A percentile compares a stretch with the other conserved stretches of the same genome.
Evolutionary conservation across 2,888 invertebrate genomes (phyloP).

Genomic region (Saturnia japonica): DNA sequence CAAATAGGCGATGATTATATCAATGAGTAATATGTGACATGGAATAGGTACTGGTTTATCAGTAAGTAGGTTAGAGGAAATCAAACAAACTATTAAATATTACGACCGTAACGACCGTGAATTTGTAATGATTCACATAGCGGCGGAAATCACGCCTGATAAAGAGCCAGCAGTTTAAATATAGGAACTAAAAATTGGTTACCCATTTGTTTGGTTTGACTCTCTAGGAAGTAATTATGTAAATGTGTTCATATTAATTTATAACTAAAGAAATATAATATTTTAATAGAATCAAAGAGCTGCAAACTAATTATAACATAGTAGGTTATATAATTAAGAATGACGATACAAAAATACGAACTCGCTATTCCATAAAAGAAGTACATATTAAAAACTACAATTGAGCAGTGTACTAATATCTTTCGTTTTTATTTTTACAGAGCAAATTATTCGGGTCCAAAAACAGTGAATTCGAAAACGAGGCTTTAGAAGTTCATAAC

Average conservation of each 20-base stretch:
- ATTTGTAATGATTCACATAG: conserved; percentile 5
- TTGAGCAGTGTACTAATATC: neutral
- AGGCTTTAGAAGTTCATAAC: conserved; percentile 70
- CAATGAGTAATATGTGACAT: neutral
- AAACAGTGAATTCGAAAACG: conserved; percentile 66
- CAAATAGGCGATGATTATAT: neutral
- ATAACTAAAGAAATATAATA: neutral
- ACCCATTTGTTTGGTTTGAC: neutral
- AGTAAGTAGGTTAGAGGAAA: conserved; percentile 14
- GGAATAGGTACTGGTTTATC: conserved; percentile 14
- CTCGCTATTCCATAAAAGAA: neutral
- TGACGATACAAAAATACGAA: neutral
- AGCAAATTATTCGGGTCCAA: conserved; percentile 69
- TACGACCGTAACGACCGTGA: conserved; percentile 8
- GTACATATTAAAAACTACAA: neutral
- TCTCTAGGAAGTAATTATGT: conserved; percentile 12
- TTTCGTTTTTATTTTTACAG: conserved; percentile 46
- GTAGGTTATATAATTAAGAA: neutral
- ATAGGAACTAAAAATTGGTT: neutral
- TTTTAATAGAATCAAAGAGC: neutral
- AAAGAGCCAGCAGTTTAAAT: neutral
- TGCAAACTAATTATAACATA: neutral
- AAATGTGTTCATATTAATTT: neutral
- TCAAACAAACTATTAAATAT: conserved; percentile 15
- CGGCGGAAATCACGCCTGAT: conserved; percentile 13